Conservation (phyloP, 1,140 invertebrate genomes). For the Drosophila nikananu region DNA sequence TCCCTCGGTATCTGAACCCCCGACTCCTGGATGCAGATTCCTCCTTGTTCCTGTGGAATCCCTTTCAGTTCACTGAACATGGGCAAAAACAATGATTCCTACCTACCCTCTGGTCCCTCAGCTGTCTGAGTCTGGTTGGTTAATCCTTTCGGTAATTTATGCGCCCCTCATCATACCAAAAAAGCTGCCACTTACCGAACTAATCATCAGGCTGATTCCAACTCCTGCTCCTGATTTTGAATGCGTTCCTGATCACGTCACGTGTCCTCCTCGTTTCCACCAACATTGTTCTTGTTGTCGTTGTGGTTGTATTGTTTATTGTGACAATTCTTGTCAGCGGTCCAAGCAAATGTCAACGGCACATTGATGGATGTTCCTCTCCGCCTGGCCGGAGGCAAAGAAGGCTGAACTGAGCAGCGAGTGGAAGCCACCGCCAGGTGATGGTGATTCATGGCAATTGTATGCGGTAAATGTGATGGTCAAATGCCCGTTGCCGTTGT, state of each 20-base stretch:
- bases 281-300: slow-evolving; percentile 52
- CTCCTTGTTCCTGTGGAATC: slow-evolving; percentile 45
- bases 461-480: slow-evolving; percentile 75
- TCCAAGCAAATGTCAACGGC: slow-evolving; percentile 80
- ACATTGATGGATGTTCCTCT: slow-evolving; percentile 81
- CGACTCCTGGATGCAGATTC: neutral
- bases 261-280: slow-evolving; percentile 67
- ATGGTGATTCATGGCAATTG: slow-evolving; percentile 82
- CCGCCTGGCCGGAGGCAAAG: slow-evolving; percentile 31
- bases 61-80: slow-evolving; percentile 73
- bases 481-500: slow-evolving; percentile 55
- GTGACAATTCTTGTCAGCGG: slow-evolving; percentile 82
- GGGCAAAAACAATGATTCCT: slow-evolving; percentile 46
- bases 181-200: slow-evolving; percentile 78
- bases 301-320: slow-evolving; percentile 82
- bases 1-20: slow-evolving; percentile 6
- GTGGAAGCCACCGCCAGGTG: slow-evolving; percentile 64
- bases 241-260: slow-evolving; percentile 52
- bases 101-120: slow-evolving; percentile 50
- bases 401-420: slow-evolving; percentile 9
- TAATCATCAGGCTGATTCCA: slow-evolving; percentile 73
- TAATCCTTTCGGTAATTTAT: slow-evolving; percentile 82
- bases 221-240: slow-evolving; percentile 10
- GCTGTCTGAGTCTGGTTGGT: slow-evolving; percentile 66
- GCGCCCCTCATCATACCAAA: slow-evolving; percentile 54